Evolutionary conservation across 2,797 vertebrate species (phyloP), one percentile per base, ranked within the genome.

Genomic region (Balearica regulorum): DNA sequence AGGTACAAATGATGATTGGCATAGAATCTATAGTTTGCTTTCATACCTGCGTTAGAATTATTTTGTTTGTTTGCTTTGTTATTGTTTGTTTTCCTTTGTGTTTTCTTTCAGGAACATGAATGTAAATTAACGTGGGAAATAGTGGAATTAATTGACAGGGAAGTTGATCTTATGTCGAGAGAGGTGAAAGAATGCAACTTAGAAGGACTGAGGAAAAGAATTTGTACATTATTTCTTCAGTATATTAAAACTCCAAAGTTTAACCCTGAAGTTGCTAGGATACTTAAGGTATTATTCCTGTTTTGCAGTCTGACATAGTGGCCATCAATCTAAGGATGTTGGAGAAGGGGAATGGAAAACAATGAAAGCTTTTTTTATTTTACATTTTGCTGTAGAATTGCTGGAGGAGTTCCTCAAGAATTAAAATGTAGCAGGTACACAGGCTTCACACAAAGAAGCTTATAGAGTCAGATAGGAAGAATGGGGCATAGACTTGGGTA

Each of bases 141-240:
- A 79, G 53, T 98, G 93, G 98, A 98, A 90, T 94, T 99, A 97
- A 98, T 99, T 93, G 98, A 99, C 95, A 98, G 99, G 91, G 99
- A 99, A 94, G 93, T 98, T 75, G 99, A 99, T 95, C 98, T 99
- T 90, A 97, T 99, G 96, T 97, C 97, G 37, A 98, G 99, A 79
- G 95, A 96, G 1, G 96, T 99, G 3, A 99, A 98, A 94, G 93
- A 97, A 28, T 71, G 78, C 53, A 98, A 97, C 75, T 98, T 99
- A 84, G 98, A 98, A 94, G 99, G 99, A 21, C 98, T 99, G 83
- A 98, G 99, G 84, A 98, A 98, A 97, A 99, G 99, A 97, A 99
- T 99, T 94, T 97, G 98, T 92, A 99, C 99, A 1, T 98, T 99
- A 60, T 99, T 99, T 96, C 98, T 99, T 49, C 99, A 99, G 85